Percentiles rank a stretch among this genome's conserved stretches.
phyloP scores from a whole-genome alignment of 2,888 invertebrate species.

The Melanchra persicariae region DNA sequence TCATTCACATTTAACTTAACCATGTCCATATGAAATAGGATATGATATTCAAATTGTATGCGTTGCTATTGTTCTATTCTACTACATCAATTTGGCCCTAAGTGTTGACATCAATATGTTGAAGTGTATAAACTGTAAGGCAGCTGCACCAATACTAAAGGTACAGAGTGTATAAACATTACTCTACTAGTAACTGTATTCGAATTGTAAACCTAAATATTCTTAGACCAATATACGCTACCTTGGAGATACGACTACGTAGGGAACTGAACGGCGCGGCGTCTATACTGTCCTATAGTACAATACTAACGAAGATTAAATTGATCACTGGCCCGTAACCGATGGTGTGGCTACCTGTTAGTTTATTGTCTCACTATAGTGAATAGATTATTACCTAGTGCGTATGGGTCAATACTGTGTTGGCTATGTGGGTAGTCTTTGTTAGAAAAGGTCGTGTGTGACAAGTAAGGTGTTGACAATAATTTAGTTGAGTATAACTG shows the following conservation, averaged over 20 bases:
- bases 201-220: background rate
- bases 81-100: background rate
- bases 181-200: background rate
- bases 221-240: constrained; percentile 11
- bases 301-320: constrained; percentile 45
- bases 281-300: constrained; percentile 8
- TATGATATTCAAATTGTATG: no score
- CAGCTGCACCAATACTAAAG: background rate
- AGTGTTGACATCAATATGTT: background rate
- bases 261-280: background rate
- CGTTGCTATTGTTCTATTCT: no score
- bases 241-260: background rate
- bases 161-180: background rate
- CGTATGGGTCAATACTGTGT: constrained; percentile 7
- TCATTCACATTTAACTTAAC: no score
- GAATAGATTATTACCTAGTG: constrained; percentile 31
- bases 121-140: background rate
- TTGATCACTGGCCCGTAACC: constrained; percentile 29
- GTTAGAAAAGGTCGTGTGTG: background rate
- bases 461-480: no score
- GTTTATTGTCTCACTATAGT: constrained; percentile 2
- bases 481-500: no score
- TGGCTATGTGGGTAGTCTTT: background rate
- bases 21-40: no score
- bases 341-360: constrained; percentile 26